Base-by-base conservation (phyloP, 2,888 invertebrate species). In the Tinea trinotella region DNA sequence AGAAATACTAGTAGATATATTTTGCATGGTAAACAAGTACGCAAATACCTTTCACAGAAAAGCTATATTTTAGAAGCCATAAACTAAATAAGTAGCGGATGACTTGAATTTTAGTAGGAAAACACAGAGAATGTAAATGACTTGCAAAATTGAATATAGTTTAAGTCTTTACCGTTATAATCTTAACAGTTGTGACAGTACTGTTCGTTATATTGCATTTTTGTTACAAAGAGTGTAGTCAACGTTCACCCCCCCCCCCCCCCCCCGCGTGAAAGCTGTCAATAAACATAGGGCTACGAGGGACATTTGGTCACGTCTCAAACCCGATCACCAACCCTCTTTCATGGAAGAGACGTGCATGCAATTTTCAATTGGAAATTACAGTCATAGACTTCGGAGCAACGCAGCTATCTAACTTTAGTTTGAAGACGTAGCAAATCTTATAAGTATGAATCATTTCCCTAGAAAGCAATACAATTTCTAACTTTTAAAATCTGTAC, bases 331-430 rank as follows among this genome's bases (percentile, higher is more conserved):
- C 63, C 63, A 70, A 69, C 68, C 70, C 73, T 68, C 67, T 63
- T 68, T 68, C 69, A 69, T 65, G 67, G 70, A 70, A 66, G 63
- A 60, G 55, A 76, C 78, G 76, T 77, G 78, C 67, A 65, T 67
- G 68, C 67, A 74, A 73, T 77, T 63, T 62, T 64, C 63, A 74
- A 74, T 65, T 50, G 24, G 24, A 50, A 50, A 48, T 48, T 48
- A 35, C 35, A 18, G 18, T 30, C 52, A 12, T 18, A 12, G 35
- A 18, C 52, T 9, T 52, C 19, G 19, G 3, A 48, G 3, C 18
- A 15, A 17, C n/a, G 7, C 22, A 22, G 22, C 30, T 7, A 30
- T 30, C 7, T 7, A 30, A 7, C 30, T 7, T 10, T 30, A 30
- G 30, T 30, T 7, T n/a, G 30, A 30, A 7, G 9, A 7, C 30